A percentile compares a stretch with the other conserved stretches of the same genome.
Conservation (phyloP, 2,113 vertebrate genomes). For the Calypte anna region DNA sequence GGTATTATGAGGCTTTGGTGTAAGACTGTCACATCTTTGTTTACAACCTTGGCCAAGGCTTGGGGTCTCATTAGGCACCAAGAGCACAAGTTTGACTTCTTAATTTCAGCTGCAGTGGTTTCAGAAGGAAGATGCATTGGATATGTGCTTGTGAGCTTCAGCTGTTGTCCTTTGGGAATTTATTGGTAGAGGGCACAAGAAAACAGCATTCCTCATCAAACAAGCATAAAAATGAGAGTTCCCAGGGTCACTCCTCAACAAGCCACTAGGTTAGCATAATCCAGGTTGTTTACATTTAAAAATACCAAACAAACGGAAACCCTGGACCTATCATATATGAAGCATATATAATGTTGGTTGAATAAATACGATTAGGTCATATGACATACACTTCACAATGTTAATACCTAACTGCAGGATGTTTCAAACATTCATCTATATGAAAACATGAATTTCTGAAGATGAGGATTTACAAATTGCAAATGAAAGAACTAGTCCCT, state of each 20-base stretch:
- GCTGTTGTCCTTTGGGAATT: neutral
- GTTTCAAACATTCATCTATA: neutral
- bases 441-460: neutral
- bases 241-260: neutral
- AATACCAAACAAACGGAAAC: too few relatives aligned
- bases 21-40: neutral
- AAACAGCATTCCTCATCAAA: neutral
- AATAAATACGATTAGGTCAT: neutral
- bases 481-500: conserved; percentile 58
- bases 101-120: neutral
- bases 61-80: neutral
- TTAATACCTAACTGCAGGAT: conserved; percentile 31
- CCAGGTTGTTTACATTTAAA: neutral
- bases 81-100: neutral
- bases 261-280: neutral
- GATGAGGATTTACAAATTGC: conserved; percentile 47
- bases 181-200: neutral
- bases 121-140: neutral
- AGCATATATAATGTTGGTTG: neutral
- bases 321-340: neutral
- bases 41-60: neutral
- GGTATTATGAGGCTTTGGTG: neutral
- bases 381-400: conserved; percentile 34
- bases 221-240: neutral
- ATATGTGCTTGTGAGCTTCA: neutral